Conservation (phyloP, 2,113 vertebrate species). For the Bettongia penicillata region DNA sequence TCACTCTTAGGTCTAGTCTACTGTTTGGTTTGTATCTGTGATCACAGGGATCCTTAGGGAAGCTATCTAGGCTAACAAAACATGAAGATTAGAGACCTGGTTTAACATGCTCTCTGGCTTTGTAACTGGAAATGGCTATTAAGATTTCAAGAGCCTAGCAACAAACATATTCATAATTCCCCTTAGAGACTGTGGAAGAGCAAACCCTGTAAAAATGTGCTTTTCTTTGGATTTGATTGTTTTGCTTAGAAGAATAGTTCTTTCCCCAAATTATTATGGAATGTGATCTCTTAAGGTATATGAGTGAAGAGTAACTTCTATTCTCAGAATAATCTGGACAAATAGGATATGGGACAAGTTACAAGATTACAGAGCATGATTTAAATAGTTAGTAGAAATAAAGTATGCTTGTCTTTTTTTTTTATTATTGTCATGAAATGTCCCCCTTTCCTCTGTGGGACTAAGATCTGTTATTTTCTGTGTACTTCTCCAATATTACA, state of each 20-base stretch:
- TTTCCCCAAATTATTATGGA: neutral
- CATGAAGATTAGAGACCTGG: neutral
- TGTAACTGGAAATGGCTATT: neutral
- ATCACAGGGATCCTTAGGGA: neutral
- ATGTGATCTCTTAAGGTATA: rapidly evolving
- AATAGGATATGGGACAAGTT: neutral
- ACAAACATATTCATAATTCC: neutral
- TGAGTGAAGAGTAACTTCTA: neutral
- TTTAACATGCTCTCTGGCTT: rapidly evolving
- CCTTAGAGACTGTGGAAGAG: neutral
- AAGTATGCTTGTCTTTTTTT: neutral
- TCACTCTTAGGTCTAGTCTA: neutral
- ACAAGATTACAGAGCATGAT: neutral
- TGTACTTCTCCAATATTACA: neutral
- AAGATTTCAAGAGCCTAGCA: neutral
- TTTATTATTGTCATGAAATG: neutral
- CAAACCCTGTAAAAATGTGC: neutral
- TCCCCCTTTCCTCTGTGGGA: neutral
- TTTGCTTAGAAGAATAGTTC: neutral
- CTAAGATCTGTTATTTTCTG: neutral
- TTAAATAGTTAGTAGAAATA: neutral
- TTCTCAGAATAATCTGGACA: neutral
- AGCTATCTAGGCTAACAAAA: neutral
- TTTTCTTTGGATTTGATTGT: constrained; percentile 7
- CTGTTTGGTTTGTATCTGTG: neutral